Conservation (phyloP, 2,888 invertebrate species). For the Nycteola revayana region DNA sequence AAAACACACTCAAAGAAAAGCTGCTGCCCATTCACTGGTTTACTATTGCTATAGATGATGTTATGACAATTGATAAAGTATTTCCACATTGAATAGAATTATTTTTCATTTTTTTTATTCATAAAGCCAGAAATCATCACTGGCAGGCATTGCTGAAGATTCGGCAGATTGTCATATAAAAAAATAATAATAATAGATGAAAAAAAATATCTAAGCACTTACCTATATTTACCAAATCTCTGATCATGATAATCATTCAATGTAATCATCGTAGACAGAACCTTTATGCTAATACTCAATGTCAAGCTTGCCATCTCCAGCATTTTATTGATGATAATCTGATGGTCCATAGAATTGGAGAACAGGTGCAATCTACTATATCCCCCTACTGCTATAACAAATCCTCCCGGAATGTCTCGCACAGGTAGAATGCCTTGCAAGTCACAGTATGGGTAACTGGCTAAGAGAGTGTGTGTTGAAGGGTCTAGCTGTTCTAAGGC, state of each 20-base stretch:
- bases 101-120: too few relatives aligned
- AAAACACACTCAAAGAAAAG: too few relatives aligned
- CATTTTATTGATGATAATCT: slow-evolving; percentile 93
- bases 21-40: too few relatives aligned
- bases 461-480: slow-evolving; percentile 89
- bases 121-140: too few relatives aligned
- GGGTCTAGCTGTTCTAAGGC: slow-evolving; percentile 96
- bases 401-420: slow-evolving; percentile 95
- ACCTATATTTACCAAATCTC: slow-evolving; percentile 96
- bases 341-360: slow-evolving; percentile 89
- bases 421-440: slow-evolving; percentile 84
- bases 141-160: too few relatives aligned
- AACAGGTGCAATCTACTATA: slow-evolving; percentile 96
- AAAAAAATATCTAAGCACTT: too few relatives aligned
- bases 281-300: slow-evolving; percentile 92
- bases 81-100: too few relatives aligned
- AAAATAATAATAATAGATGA: too few relatives aligned
- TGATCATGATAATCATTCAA: slow-evolving; percentile 93
- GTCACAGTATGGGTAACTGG: slow-evolving; percentile 78
- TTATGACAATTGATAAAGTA: too few relatives aligned
- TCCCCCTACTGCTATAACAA: slow-evolving; percentile 95
- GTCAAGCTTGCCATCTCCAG: slow-evolving; percentile 90
- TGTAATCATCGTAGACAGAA: slow-evolving; percentile 90
- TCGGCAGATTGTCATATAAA: too few relatives aligned
- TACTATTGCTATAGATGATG: too few relatives aligned